Percentiles rank a stretch among this genome's conserved stretches.
Evolutionary conservation across 1,140 invertebrate genomes (phyloP).

Genomic region (Gryllus bimaculatus): DNA sequence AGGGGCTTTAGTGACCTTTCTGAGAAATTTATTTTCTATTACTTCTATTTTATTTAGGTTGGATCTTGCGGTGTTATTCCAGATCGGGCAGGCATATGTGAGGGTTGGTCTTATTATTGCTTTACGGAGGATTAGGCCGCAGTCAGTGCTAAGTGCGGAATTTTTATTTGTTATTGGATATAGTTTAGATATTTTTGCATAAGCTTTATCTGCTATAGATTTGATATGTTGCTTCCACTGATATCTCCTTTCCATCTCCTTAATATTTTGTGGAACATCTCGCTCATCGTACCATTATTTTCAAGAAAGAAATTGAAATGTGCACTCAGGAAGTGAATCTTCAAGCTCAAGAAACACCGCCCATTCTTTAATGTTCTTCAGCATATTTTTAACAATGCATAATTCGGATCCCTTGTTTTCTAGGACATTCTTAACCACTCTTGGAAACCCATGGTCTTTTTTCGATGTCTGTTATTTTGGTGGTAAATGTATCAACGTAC

Average conservation of each 20-base stretch:
- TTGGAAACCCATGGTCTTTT: background rate
- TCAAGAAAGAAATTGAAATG: background rate
- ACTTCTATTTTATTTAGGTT: too few relatives aligned
- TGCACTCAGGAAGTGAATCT: background rate
- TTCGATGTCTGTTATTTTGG: background rate
- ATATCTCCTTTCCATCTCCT: background rate
- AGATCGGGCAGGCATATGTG: too few relatives aligned
- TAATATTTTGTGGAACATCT: conserved; percentile 24
- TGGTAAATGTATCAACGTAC: background rate
- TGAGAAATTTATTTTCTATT: too few relatives aligned
- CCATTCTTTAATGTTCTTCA: background rate
- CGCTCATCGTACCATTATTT: conserved; percentile 8
- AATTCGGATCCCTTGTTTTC: background rate
- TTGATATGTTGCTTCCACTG: too few relatives aligned
- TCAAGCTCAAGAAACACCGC: background rate
- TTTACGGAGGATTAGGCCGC: too few relatives aligned
- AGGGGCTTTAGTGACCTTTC: too few relatives aligned
- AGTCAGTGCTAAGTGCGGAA: too few relatives aligned
- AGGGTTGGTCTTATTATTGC: too few relatives aligned
- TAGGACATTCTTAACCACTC: background rate
- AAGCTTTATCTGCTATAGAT: too few relatives aligned
- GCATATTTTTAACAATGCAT: background rate
- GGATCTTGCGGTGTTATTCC: too few relatives aligned
- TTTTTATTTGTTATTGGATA: too few relatives aligned
- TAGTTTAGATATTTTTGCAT: too few relatives aligned